These are phyloP conservation scores for Iphiclides podalirius DNA, from an alignment of 2,888 invertebrate genomes.

Conservation along the genomic window DNA sequence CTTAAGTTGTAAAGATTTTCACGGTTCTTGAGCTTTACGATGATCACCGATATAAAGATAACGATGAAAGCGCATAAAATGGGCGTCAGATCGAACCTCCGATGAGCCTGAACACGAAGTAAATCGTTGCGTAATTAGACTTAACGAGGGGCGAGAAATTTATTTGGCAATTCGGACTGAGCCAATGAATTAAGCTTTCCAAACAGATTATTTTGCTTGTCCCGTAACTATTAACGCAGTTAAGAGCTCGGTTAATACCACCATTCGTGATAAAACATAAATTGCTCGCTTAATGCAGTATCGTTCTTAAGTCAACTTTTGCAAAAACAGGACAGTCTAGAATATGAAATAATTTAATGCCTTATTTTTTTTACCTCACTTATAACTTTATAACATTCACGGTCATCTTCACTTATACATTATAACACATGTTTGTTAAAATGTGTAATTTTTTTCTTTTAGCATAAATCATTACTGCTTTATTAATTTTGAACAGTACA, in stretches of 20 bases:
- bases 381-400: too few relatives aligned
- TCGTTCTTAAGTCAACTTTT: too few relatives aligned
- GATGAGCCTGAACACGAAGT: not conserved
- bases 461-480: not conserved
- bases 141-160: slow-evolving; percentile 1
- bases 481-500: not conserved
- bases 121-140: not conserved
- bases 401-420: too few relatives aligned
- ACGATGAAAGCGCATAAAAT: not conserved
- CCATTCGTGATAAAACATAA: too few relatives aligned
- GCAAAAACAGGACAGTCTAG: too few relatives aligned
- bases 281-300: too few relatives aligned
- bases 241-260: too few relatives aligned
- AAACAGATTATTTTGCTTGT: not conserved
- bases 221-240: not conserved
- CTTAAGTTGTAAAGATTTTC: too few relatives aligned
- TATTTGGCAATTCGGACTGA: not conserved
- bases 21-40: too few relatives aligned
- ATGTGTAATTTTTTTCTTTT: not conserved
- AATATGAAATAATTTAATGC: too few relatives aligned
- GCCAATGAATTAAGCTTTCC: not conserved
- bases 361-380: too few relatives aligned
- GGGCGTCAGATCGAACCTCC: not conserved
- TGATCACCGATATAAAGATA: not conserved
- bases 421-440: too few relatives aligned